Conservation (phyloP, 2,888 invertebrate genomes). For the Girardia tigrina region DNA sequence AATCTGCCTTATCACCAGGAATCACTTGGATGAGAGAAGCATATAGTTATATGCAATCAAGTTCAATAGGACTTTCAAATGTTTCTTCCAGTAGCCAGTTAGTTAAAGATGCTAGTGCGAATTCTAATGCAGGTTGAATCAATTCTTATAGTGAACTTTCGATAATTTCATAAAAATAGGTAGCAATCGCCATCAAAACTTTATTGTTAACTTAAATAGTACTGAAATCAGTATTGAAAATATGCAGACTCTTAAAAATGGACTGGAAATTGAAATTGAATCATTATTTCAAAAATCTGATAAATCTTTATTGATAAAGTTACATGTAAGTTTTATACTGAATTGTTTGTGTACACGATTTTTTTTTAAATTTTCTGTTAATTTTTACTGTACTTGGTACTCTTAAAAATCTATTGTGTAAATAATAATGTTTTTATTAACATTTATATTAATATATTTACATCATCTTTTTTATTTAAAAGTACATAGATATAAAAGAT, state of each 20-base stretch:
- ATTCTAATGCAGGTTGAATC: not conserved
- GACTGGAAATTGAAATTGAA: conserved; percentile 61
- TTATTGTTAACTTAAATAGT: conserved; percentile 70
- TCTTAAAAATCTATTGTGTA: too few species aligned
- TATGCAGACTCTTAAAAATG: conserved; percentile 68
- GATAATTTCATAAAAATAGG: conserved; percentile 57
- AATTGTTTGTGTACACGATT: not conserved
- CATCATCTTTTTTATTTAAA: too few species aligned
- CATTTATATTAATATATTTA: too few species aligned
- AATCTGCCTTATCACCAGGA: conserved; percentile 60
- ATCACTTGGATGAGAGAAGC: conserved; percentile 60
- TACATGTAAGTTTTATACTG: conserved; percentile 43
- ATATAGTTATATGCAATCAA: conserved; percentile 67
- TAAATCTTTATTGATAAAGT: conserved; percentile 43
- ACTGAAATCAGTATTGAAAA: conserved; percentile 79
- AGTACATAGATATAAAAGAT: too few species aligned
- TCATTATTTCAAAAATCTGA: conserved; percentile 39
- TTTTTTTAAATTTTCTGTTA: too few species aligned
- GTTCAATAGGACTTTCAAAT: not conserved
- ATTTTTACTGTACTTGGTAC: too few species aligned
- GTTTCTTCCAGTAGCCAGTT: not conserved
- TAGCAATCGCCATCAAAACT: conserved; percentile 50
- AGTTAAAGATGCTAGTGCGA: not conserved
- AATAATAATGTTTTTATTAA: too few species aligned
- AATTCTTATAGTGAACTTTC: not conserved